Base-by-base conservation (phyloP, 2,888 invertebrate genomes). In the Troides aeacus region DNA sequence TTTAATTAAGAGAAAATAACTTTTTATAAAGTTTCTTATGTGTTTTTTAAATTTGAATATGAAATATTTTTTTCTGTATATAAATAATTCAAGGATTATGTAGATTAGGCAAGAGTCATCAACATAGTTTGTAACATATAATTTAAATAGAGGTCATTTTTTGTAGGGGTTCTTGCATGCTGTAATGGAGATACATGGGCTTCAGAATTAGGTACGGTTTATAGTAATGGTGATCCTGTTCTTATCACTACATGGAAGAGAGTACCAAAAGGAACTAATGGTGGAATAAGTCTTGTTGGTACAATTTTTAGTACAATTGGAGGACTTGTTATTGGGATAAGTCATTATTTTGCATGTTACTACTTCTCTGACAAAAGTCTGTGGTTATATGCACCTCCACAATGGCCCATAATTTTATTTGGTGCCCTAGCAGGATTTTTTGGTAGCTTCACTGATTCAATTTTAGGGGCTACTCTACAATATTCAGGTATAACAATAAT, bases 111-210 rank as follows among this genome's bases (percentile, higher is more conserved):
- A 53, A 53, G n/a, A n/a, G n/a, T 53, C 18, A n/a, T n/a, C 1
- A 53, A n/a, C 6, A 53, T 53, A 6, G 2, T 53, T n/a, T n/a
- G 53, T 53, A 53, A n/a, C 6, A 23, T 58, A 1, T 58, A 23
- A n/a, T 23, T 53, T 53, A 53, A 53, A 46, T 15, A 46, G 2
- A 46, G 15, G 4, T 2, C 4, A 15, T 46, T 46, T 56, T 56
- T 50, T 82, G 58, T 83, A 95, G 95, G 95, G 77, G 94, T 96
- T 0, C 93, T 97, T 78, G 95, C 97, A 18, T 96, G 97, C 80
- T 95, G 96, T 76, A 96, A 96, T 83, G 98, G 97, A 0, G 98
- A 98, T 81, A 98, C 98, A 0, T 97, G 97, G 96, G 97, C 98
- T 63, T 97, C 97, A 56, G 98, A 98, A 88, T 84, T 98, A 23